Evolutionary conservation across 2,888 invertebrate genomes (phyloP).

Genomic region (Agrilus mali): DNA sequence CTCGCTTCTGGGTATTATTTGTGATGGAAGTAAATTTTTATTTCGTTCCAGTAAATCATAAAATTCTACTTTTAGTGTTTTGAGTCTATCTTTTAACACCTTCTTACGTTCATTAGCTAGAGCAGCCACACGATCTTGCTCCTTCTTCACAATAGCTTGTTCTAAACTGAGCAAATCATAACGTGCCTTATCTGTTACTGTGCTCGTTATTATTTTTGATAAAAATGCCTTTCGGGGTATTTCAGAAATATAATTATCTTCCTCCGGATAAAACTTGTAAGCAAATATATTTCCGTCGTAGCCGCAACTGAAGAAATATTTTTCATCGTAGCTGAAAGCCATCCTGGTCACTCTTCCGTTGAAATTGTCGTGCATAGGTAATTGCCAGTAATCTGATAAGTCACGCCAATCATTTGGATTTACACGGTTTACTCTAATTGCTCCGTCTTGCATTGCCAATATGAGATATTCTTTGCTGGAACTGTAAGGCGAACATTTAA

Average conservation of each 20-base stretch:
- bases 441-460: constrained; percentile 48
- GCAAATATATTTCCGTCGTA: constrained; percentile 68
- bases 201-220: neutral
- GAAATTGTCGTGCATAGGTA: constrained; percentile 64
- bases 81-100: constrained; percentile 40
- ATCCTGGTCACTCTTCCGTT: constrained; percentile 55
- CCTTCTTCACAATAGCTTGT: constrained; percentile 54
- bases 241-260: constrained; percentile 8
- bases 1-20: constrained; percentile 44
- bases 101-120: constrained; percentile 52
- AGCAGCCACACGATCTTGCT: constrained; percentile 48
- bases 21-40: constrained; percentile 43
- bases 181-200: constrained; percentile 29
- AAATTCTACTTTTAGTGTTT: constrained; percentile 7
- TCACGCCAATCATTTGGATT: constrained; percentile 38
- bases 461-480: constrained; percentile 39
- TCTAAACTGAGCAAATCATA: constrained; percentile 41
- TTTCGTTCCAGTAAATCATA: constrained; percentile 32
- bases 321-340: constrained; percentile 47
- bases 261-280: constrained; percentile 39
- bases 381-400: constrained; percentile 50
- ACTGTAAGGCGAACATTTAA: constrained; percentile 24
- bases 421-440: constrained; percentile 41
- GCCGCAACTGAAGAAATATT: constrained; percentile 47
- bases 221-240: neutral